Evolutionary conservation across 2,797 vertebrate genomes (phyloP), one percentile per base, ranked within the genome.

Genomic region (Perodicticus potto): DNA sequence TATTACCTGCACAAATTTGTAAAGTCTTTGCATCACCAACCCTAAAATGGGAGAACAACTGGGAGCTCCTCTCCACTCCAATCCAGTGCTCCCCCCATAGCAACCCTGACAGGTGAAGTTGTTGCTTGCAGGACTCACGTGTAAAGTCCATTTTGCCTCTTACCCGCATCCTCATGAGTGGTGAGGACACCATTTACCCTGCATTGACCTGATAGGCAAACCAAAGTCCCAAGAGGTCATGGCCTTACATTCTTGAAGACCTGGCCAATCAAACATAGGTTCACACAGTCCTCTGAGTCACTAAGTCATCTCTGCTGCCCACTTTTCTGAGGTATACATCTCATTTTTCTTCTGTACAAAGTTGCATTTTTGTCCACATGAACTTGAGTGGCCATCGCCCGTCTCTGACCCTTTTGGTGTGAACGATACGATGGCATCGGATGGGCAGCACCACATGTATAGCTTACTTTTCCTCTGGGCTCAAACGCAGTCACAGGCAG

Each of bases 291-390:
- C 76, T 45, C 53, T 11, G 7, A 61, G 59, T 40, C 37, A 77
- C 13, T 25, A 27, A 67, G 61, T 90, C 59, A 77, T 27, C 69
- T 32, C 57, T 27, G 29, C 34, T 29, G 29, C 0, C 32, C 43
- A n/a, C 3, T 25, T 80, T 67, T 19, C 70, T 17, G 34, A 77
- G 32, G 27, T 6, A 17, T 14, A 29, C 23, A 25, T 12, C 0
- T 61, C 34, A 43, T 29, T 65, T 91, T 77, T 43, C 70, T 84
- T 63, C 67, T 37, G 12, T 12, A 37, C 32, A 89, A 89, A 86
- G 53, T 81, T 78, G 63, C 13, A 43, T 11, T 81, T 95, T 86
- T 93, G 34, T 89, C n/a, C 23, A 81, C 67, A 29, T 43, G 87
- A 43, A 40, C 20, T 22, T 76, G 67, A 65, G 73, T 59, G 19